Evolutionary conservation across 2,888 invertebrate genomes (phyloP).

Genomic region (Thysanoteuthis rhombus): DNA sequence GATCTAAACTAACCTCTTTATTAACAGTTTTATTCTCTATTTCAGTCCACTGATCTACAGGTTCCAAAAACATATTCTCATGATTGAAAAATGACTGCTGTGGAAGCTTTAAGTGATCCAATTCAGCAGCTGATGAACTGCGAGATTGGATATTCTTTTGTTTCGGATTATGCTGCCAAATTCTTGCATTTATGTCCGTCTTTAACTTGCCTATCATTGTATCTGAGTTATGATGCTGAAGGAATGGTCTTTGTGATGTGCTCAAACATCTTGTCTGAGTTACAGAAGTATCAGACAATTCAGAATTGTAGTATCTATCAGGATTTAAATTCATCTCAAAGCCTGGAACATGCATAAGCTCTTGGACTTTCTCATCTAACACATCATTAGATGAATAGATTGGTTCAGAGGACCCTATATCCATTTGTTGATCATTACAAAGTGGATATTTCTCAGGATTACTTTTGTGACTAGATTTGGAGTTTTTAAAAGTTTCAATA

Average conservation of each 20-base stretch:
- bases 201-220: neutral
- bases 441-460: neutral
- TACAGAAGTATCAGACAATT: neutral
- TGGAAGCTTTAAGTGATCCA: neutral
- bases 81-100: neutral
- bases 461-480: neutral
- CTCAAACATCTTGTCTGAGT: neutral
- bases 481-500: neutral
- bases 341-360: neutral
- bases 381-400: neutral
- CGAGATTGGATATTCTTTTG: neutral
- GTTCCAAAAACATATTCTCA: neutral
- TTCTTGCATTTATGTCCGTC: neutral
- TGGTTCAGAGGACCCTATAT: neutral
- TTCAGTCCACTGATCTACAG: neutral
- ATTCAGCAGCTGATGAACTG: neutral
- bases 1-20: neutral
- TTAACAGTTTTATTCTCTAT: neutral
- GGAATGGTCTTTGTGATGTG: constrained; percentile 34
- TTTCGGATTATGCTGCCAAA: neutral
- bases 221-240: constrained; percentile 33
- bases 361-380: neutral
- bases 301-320: neutral
- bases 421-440: neutral
- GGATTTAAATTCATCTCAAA: neutral